Conservation (phyloP, 2,888 invertebrate genomes). For the Eledona agricola region DNA sequence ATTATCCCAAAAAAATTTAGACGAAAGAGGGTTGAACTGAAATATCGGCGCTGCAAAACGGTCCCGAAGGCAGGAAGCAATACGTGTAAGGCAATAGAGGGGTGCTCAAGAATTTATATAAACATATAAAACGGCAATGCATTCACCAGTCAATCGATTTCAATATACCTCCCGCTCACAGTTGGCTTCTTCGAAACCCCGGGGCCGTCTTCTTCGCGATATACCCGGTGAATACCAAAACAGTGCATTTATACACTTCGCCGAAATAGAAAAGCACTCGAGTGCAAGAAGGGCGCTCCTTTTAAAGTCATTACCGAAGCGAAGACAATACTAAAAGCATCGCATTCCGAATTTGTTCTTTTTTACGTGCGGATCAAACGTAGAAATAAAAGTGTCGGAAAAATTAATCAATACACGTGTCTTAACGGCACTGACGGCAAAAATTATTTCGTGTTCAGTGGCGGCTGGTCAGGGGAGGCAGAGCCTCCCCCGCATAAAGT, state of each 20-base stretch:
- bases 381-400: no score
- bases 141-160: slow-evolving; percentile 56
- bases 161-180: slow-evolving; percentile 43
- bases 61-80: slow-evolving; percentile 50
- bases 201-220: slow-evolving; percentile 26
- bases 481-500: no score
- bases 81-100: slow-evolving; percentile 45
- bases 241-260: slow-evolving; percentile 29
- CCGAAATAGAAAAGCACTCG: slow-evolving; percentile 7
- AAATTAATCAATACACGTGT: no score
- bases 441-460: no score
- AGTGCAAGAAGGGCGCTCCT: slow-evolving; percentile 11
- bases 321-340: slow-evolving; percentile 7
- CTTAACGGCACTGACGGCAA: no score
- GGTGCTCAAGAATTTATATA: slow-evolving; percentile 52
- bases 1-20: no score
- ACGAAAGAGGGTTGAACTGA: slow-evolving; percentile 36
- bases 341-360: slow-evolving; percentile 20
- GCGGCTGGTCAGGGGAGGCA: no score
- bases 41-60: slow-evolving; percentile 45
- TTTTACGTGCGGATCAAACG: slow-evolving; percentile 7
- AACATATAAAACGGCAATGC: slow-evolving; percentile 54
- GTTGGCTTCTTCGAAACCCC: slow-evolving; percentile 35
- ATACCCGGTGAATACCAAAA: slow-evolving; percentile 27
- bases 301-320: slow-evolving; percentile 11